Conservation (phyloP, 2,888 invertebrate genomes). For the Eulithis testata region DNA sequence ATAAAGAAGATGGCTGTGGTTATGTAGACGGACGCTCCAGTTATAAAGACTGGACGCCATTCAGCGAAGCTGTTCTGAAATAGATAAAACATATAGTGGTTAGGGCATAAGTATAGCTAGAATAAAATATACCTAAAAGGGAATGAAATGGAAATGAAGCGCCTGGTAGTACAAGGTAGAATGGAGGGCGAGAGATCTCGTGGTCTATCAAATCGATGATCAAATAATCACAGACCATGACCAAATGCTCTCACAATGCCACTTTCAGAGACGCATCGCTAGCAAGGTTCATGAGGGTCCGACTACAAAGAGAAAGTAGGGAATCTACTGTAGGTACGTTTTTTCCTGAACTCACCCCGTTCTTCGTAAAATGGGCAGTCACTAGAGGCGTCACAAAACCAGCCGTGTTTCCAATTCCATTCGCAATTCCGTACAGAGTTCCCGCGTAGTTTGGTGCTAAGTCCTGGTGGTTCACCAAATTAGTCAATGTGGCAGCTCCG, state of each 20-base stretch:
- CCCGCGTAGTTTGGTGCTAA: slow-evolving; percentile 91
- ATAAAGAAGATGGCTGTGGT: slow-evolving; percentile 88
- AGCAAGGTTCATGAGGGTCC: too few species aligned
- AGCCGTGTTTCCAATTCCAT: slow-evolving; percentile 88
- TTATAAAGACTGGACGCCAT: slow-evolving; percentile 90
- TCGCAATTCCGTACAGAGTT: slow-evolving; percentile 90
- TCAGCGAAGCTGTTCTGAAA: slow-evolving; percentile 89
- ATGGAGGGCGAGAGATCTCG: too few species aligned
- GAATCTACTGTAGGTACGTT: too few species aligned
- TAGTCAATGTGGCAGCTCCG: slow-evolving; percentile 86
- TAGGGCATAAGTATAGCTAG: too few species aligned
- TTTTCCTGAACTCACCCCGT: slow-evolving; percentile 50
- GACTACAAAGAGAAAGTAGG: too few species aligned
- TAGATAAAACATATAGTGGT: slow-evolving; percentile 1
- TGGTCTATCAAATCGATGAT: too few species aligned
- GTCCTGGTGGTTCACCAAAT: slow-evolving; percentile 88
- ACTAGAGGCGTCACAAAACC: slow-evolving; percentile 90
- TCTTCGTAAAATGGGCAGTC: slow-evolving; percentile 86
- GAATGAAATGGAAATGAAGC: too few species aligned
- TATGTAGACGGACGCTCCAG: slow-evolving; percentile 88
- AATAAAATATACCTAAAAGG: too few species aligned
- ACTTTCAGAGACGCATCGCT: too few species aligned
- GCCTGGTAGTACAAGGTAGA: too few species aligned
- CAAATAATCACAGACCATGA: too few species aligned
- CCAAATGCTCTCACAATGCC: too few species aligned